Base-by-base conservation (phyloP, 2,797 vertebrate genomes). In the Ctenopoma multispine region DNA sequence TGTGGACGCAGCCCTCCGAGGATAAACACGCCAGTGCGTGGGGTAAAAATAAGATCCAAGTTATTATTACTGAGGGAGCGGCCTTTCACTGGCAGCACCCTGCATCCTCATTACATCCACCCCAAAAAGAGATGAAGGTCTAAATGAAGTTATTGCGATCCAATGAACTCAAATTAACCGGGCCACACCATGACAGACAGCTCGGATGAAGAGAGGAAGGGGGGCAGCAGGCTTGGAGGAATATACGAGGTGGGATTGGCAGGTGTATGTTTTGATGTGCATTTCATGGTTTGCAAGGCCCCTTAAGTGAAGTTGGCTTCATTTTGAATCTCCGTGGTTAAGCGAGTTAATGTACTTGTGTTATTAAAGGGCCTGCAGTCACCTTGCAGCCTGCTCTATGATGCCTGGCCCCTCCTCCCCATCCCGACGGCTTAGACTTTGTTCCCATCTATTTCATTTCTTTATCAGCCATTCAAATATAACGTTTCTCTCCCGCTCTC, bases 81-180 rank as follows among this genome's bases (percentile, higher is more conserved):
- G 85, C 85, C 88, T 88, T 87, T 89, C 84, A 82, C 83, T 82
- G 87, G 83, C 90, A 86, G 87, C 88, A 74, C 80, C 85, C 88
- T 77, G 90, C 90, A 90, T 93, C 91, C 91, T 94, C 93, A 94
- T 95, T 95, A 94, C 90, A 80, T 81, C 82, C 88, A 84, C 63
- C 84, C 84, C 78, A 79, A 82, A 89, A 89, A 92, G 81, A 94
- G 90, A 91, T 89, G 89, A 91, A 87, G 90, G 69, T 92, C 83
- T 84, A 94, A 92, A 95, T 94, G 91, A 95, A 95, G 91, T 94
- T 95, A 94, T 91, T 94, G 93, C 93, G 92, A 91, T 92, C 91
- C 93, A 93, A 87, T 93, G 93, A 92, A 94, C 92, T 93, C 89
- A 92, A 93, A 94, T 95, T 93, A 94, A 89, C 86, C 81, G 58